phyloP scores from a whole-genome alignment of 2,113 vertebrate genomes.

The Noturus placidus region DNA sequence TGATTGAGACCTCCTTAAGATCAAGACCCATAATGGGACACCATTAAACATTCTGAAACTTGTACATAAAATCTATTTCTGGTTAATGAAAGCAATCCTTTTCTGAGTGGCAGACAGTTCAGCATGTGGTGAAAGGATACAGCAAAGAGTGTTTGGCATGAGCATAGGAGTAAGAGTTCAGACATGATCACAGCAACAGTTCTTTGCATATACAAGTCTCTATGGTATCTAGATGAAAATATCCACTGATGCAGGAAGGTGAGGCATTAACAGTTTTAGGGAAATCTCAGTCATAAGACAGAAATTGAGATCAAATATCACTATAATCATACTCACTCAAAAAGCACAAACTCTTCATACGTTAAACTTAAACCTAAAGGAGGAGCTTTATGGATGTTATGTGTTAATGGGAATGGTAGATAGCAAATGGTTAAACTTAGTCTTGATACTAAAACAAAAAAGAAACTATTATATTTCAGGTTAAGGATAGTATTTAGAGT shows the following conservation, averaged over 20 bases:
- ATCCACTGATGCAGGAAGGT: not conserved
- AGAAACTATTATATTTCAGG: not conserved
- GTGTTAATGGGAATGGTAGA: not conserved
- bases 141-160: not conserved
- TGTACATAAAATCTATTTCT: not conserved
- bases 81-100: not conserved
- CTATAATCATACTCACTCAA: not conserved
- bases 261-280: not conserved
- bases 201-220: not conserved
- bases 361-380: not conserved
- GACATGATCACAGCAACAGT: not conserved
- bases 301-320: not conserved
- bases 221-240: not conserved
- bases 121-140: not conserved
- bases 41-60: not conserved
- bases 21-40: slow-evolving; percentile 15
- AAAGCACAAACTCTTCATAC: not conserved
- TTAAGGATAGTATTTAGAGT: not conserved
- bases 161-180: not conserved
- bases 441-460: not conserved
- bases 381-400: not conserved
- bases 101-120: not conserved
- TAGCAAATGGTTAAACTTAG: not conserved
- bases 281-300: not conserved
- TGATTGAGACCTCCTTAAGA: slow-evolving; percentile 5